Evolutionary conservation across 1,140 invertebrate species (phyloP).

Genomic region (Elymnias hypermnestra): DNA sequence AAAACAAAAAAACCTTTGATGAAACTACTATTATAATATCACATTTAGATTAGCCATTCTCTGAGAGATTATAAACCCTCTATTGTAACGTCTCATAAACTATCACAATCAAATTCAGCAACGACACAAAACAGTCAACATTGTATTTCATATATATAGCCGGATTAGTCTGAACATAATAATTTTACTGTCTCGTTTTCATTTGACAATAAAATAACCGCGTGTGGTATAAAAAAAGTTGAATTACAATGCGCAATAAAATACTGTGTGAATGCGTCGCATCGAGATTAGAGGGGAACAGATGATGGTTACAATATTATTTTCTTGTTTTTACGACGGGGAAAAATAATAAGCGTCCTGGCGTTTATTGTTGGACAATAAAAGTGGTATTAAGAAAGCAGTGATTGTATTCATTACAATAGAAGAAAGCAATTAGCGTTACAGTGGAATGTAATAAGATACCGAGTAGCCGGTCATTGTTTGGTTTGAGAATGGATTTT

Average conservation of each 20-base stretch:
- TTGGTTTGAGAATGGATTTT: constrained; percentile 9
- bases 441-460: constrained; percentile 19
- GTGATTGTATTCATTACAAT: constrained; percentile 38
- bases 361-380: constrained; percentile 56
- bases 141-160: not conserved
- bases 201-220: constrained; percentile 48
- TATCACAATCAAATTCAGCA: not conserved
- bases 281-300: constrained; percentile 49
- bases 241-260: constrained; percentile 61
- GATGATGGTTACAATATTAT: constrained; percentile 65
- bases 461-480: constrained; percentile 11
- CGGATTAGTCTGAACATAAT: constrained; percentile 16
- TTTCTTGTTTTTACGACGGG: constrained; percentile 65
- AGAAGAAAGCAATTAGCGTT: constrained; percentile 31
- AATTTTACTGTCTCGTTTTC: constrained; percentile 31
- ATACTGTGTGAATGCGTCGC: constrained; percentile 46
- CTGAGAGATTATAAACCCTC: no score
- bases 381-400: constrained; percentile 49
- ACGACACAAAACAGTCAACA: not conserved
- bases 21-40: no score
- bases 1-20: no score
- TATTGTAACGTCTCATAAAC: not conserved
- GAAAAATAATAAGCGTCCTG: constrained; percentile 65
- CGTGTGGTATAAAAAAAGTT: constrained; percentile 49
- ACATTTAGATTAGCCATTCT: no score